A percentile compares a stretch with the other conserved stretches of the same genome.
Evolutionary conservation across 2,797 vertebrate species (phyloP).

Genomic region (Parauchenoglanis ngamensis): DNA sequence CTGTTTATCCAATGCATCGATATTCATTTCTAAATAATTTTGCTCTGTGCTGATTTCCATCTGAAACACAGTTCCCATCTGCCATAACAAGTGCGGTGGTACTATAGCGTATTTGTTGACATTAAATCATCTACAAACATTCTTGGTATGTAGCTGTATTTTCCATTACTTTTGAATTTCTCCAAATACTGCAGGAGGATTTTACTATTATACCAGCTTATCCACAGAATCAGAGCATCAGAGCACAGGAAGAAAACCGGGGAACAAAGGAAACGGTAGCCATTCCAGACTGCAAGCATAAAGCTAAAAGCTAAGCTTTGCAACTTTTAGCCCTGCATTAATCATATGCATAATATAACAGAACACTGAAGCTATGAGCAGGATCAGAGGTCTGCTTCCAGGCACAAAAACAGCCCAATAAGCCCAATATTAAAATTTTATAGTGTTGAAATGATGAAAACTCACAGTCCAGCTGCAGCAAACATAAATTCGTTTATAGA

Average conservation of each 20-base stretch:
- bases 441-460: background rate
- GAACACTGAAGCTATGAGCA: background rate
- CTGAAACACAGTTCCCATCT: background rate
- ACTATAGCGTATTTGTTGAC: background rate
- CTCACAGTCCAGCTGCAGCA: background rate
- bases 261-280: background rate
- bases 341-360: background rate
- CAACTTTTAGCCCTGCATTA: background rate
- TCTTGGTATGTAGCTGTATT: background rate
- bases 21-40: background rate
- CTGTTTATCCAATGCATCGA: background rate
- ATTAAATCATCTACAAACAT: background rate
- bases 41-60: background rate
- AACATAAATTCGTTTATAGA: background rate
- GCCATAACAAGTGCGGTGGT: background rate
- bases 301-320: background rate
- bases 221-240: background rate
- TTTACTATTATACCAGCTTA: background rate
- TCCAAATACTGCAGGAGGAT: background rate
- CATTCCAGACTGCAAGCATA: background rate
- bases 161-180: background rate
- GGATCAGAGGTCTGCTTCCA: background rate
- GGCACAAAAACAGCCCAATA: background rate
- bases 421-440: background rate
- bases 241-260: too few relatives aligned